Evolutionary conservation across 1,140 invertebrate species (phyloP), one percentile per base, ranked within the genome.

Genomic region (Onthophagus taurus): DNA sequence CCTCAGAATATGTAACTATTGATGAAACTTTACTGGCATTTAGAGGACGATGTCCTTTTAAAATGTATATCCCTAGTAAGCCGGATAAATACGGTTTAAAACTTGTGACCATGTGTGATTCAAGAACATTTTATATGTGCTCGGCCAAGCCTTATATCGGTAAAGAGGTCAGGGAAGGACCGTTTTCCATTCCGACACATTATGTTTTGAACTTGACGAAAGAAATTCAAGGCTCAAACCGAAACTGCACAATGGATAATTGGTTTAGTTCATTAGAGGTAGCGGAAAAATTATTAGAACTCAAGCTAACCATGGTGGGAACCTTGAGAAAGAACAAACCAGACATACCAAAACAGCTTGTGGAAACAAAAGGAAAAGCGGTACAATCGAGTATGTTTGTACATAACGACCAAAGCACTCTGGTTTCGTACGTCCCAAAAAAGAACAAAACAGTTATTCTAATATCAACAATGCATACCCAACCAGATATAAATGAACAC

Each of bases 41-140:
- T 49, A 31, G 55, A 13, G 52, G 56, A 31, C 30, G 39, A 12
- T 61, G 56, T 47, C 37, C 43, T 5, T 57, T 59, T 47, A 39
- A 45, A 37, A 45, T 58, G 1, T 63, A 62, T 42, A 62, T 70
- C 8, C 59, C 58, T 4, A 53, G 48, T 29, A 69, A 69, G 52
- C 64, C 65, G 3, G 54, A 52, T 44, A 66, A 64, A 47, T 68
- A 64, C 48, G 64, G 59, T 3, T 56, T 66, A 36, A 68, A 67
- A 54, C 38, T 53, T 26, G 29, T 42, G 11, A 24, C 13, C 5
- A 26, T 26, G 16, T 39, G 9, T 12, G 37, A 39, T 39, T 7
- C 42, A 11, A 23, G 13, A 24, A 44, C 20, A 16, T 44, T 35
- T 17, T 44, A 44, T 44, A 35, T 44, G 42, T 31, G n/a, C n/a